Evolutionary conservation across 2,888 invertebrate species (phyloP).

Genomic region (Drosophila planitibia): DNA sequence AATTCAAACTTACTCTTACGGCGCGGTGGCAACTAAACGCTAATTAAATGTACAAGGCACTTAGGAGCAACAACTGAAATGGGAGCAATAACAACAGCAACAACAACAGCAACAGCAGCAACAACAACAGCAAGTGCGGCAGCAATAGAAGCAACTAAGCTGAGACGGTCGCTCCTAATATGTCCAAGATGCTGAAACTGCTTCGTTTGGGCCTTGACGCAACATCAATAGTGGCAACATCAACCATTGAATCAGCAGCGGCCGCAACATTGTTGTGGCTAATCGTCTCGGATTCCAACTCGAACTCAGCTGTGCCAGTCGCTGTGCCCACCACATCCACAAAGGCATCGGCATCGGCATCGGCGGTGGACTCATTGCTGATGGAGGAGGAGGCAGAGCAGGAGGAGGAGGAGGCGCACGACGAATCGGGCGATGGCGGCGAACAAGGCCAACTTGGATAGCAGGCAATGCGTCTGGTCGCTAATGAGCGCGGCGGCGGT

Average conservation of each 20-base stretch:
- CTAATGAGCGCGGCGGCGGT: constrained; percentile 59
- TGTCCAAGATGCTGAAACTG: constrained; percentile 84
- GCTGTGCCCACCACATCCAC: constrained; percentile 78
- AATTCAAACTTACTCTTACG: constrained; percentile 63
- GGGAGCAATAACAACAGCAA: constrained; percentile 48
- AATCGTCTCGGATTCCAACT: constrained; percentile 47
- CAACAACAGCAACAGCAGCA: background rate
- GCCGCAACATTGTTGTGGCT: constrained; percentile 22
- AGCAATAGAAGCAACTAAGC: constrained; percentile 33
- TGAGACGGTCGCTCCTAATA: constrained; percentile 76
- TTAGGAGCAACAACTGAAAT: constrained; percentile 51
- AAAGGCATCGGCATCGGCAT: constrained; percentile 71
- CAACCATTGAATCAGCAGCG: background rate
- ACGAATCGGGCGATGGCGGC: constrained; percentile 71
- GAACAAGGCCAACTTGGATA: constrained; percentile 75
- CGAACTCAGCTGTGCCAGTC: constrained; percentile 38
- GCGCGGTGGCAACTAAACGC: constrained; percentile 57
- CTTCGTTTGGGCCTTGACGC: constrained; percentile 74
- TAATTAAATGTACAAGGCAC: constrained; percentile 77
- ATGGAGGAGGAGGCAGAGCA: constrained; percentile 29
- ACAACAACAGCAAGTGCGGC: background rate
- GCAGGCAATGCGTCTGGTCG: constrained; percentile 64
- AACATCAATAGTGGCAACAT: constrained; percentile 19
- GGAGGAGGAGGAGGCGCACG: constrained; percentile 44
- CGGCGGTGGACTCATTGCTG: constrained; percentile 46